These are phyloP conservation scores for Plecotus auritus DNA, from an alignment of 2,113 vertebrate species.

Conservation along the genomic window DNA sequence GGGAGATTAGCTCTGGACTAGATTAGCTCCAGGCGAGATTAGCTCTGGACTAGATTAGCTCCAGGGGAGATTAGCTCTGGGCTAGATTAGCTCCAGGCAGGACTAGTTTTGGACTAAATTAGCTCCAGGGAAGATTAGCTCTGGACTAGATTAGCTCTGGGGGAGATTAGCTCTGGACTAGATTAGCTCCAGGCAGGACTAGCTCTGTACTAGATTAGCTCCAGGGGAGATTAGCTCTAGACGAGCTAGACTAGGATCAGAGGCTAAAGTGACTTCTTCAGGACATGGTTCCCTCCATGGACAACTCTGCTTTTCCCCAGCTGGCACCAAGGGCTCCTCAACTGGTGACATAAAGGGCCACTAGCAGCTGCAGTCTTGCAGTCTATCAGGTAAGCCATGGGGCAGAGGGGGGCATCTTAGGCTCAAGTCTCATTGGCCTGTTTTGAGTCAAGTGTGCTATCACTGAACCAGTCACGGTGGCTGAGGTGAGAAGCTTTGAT, in stretches of 20 bases:
- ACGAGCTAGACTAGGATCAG: neutral
- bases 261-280: neutral
- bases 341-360: neutral
- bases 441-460: neutral
- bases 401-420: neutral
- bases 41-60: neutral
- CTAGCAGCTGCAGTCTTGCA: neutral
- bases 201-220: too few species aligned
- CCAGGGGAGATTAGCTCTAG: too few species aligned
- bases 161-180: too few species aligned
- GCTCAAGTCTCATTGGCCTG: neutral
- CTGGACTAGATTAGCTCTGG: neutral
- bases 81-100: neutral
- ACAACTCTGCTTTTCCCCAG: neutral
- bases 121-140: too few species aligned
- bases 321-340: neutral
- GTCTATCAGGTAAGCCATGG: neutral
- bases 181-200: too few species aligned
- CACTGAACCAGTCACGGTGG: neutral
- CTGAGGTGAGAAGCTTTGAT: neutral
- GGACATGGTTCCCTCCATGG: too few species aligned
- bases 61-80: too few species aligned
- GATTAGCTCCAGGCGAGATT: neutral
- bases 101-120: too few species aligned
- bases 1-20: too few species aligned